Conservation (phyloP, 1,140 invertebrate species). For the Musca domestica region DNA sequence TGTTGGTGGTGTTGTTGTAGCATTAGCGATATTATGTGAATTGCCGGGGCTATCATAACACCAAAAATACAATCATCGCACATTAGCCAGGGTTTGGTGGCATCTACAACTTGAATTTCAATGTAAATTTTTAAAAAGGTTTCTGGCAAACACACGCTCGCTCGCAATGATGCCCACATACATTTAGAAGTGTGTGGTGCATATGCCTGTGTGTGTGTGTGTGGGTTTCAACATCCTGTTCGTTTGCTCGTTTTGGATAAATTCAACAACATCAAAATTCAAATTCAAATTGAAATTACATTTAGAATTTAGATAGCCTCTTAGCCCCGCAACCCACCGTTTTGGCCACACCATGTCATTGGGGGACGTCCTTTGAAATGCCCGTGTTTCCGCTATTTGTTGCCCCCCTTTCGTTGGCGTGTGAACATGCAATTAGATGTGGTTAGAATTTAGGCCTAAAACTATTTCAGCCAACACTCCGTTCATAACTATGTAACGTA, state of each 20-base stretch:
- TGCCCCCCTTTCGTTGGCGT: not conserved
- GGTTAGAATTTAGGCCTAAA: conserved; percentile 13
- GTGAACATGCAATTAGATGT: conserved; percentile 13
- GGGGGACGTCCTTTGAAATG: too few species aligned
- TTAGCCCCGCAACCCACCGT: not conserved
- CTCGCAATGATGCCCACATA: too few species aligned
- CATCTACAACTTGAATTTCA: conserved; percentile 1
- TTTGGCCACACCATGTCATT: not conserved
- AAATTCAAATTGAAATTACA: conserved; percentile 21
- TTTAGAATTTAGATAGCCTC: not conserved
- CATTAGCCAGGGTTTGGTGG: not conserved
- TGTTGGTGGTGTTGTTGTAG: conserved; percentile 26
- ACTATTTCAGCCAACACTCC: not conserved
- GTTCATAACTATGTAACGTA: not conserved
- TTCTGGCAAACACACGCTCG: too few species aligned
- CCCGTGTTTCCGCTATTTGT: too few species aligned
- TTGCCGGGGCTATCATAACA: not conserved
- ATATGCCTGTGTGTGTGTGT: not conserved
- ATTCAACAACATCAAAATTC: not conserved
- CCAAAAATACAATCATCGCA: conserved; percentile 15
- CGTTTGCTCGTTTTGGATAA: not conserved
- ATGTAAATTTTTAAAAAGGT: conserved; percentile 7
- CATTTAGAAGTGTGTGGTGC: not conserved
- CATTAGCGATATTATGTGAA: too few species aligned
- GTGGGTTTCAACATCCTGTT: not conserved